phyloP scores from a whole-genome alignment of 2,888 invertebrate genomes.

The Drosophila borealis region DNA sequence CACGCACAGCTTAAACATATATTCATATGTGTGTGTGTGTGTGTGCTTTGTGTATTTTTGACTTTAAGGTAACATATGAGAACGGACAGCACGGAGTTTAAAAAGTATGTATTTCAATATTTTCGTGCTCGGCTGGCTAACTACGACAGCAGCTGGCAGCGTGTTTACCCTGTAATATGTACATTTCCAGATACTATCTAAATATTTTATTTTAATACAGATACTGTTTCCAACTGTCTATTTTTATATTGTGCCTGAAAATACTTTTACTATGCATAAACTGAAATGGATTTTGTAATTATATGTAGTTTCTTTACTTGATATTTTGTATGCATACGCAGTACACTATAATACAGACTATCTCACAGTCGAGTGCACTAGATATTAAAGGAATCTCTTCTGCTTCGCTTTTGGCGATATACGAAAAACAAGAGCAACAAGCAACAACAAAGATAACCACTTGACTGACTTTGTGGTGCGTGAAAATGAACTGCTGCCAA shows the following conservation, averaged over 20 bases:
- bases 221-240: neutral
- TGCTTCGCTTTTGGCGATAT: conserved; percentile 24
- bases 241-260: neutral
- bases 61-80: conserved; percentile 55
- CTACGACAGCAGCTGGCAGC: conserved; percentile 22
- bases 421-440: conserved; percentile 12
- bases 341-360: conserved; percentile 6
- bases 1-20: neutral
- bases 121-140: conserved; percentile 48
- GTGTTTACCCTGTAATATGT: conserved; percentile 8
- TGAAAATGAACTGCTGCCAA: conserved; percentile 40
- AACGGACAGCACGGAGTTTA: conserved; percentile 26
- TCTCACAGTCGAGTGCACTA: neutral
- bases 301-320: no score
- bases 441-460: conserved; percentile 27
- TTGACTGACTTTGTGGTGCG: conserved; percentile 52
- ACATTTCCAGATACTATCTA: neutral
- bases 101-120: conserved; percentile 55
- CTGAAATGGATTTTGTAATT: no score
- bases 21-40: neutral
- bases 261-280: no score
- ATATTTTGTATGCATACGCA: no score
- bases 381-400: neutral
- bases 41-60: conserved; percentile 44
- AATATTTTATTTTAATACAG: neutral